Evolutionary conservation across 1,140 invertebrate genomes (phyloP).

Genomic region (Colletes gigas): DNA sequence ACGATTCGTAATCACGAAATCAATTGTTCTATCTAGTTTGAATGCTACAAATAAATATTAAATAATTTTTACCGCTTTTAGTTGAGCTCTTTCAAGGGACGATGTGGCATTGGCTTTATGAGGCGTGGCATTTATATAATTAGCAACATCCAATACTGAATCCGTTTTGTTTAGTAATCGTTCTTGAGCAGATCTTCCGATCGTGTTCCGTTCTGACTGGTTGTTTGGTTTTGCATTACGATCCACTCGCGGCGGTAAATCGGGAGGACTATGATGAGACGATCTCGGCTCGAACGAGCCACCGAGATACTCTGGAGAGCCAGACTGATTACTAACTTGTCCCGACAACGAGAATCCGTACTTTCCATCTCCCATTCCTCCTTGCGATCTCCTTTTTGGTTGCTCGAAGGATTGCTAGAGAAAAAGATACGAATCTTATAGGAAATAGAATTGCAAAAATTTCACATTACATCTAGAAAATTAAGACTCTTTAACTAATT

Average conservation of each 20-base stretch:
- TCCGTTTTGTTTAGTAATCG: constrained; percentile 80
- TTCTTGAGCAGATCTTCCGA: constrained; percentile 82
- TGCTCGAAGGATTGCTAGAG: constrained; percentile 72
- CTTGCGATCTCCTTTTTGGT: constrained; percentile 77
- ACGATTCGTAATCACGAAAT: neutral
- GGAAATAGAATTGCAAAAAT: neutral
- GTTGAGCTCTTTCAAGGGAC: constrained; percentile 83
- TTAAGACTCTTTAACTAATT: neutral
- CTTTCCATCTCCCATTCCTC: constrained; percentile 82
- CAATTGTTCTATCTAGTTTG: neutral
- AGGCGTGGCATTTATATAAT: constrained; percentile 83
- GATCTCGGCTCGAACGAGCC: constrained; percentile 76
- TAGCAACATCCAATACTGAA: constrained; percentile 80
- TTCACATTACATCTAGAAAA: neutral
- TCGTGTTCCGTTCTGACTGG: constrained; percentile 76
- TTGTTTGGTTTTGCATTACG: constrained; percentile 87
- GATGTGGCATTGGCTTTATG: constrained; percentile 79
- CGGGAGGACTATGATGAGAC: constrained; percentile 84
- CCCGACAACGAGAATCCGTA: constrained; percentile 83
- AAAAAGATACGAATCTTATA: neutral
- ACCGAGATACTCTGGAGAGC: constrained; percentile 69
- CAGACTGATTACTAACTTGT: constrained; percentile 67
- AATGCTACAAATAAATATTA: neutral
- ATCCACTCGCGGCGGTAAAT: constrained; percentile 92
- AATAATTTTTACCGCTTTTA: constrained; percentile 81